These are phyloP conservation scores for Drosophila lacteicornis DNA, from an alignment of 1,140 invertebrate genomes.

Conservation along the genomic window DNA sequence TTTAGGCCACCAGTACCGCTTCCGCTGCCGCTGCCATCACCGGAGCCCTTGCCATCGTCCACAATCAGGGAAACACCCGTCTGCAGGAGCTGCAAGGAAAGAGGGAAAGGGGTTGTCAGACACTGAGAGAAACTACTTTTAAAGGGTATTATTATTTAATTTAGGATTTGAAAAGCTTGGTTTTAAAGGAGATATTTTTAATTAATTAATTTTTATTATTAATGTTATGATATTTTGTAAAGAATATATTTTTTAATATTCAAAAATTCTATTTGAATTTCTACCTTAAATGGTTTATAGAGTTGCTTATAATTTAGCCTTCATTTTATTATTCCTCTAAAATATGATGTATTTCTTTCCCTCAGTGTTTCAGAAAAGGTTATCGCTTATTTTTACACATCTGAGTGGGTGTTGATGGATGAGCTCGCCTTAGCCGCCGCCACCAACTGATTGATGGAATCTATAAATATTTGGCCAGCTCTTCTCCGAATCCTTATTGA, in stretches of 20 bases:
- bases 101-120: not conserved
- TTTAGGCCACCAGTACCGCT: conserved; percentile 5
- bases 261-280: no score
- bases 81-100: conserved; percentile 65
- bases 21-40: conserved; percentile 17
- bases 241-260: no score
- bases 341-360: not conserved
- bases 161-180: not conserved
- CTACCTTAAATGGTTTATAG: no score
- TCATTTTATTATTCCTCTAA: not conserved
- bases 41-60: conserved; percentile 64
- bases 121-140: not conserved
- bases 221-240: no score
- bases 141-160: not conserved
- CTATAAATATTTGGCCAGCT: conserved; percentile 35
- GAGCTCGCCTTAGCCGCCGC: conserved; percentile 1
- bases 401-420: conserved; percentile 6
- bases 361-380: conserved; percentile 3
- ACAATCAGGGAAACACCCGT: conserved; percentile 79
- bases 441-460: conserved; percentile 56
- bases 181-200: not conserved
- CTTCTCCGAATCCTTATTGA: conserved; percentile 6
- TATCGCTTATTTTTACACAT: not conserved
- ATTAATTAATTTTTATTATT: no score
- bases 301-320: no score